A percentile compares a stretch with the other conserved stretches of the same genome.
These are phyloP conservation scores for Calephelis nemesis DNA, from an alignment of 1,140 invertebrate genomes.

Conservation along the genomic window DNA sequence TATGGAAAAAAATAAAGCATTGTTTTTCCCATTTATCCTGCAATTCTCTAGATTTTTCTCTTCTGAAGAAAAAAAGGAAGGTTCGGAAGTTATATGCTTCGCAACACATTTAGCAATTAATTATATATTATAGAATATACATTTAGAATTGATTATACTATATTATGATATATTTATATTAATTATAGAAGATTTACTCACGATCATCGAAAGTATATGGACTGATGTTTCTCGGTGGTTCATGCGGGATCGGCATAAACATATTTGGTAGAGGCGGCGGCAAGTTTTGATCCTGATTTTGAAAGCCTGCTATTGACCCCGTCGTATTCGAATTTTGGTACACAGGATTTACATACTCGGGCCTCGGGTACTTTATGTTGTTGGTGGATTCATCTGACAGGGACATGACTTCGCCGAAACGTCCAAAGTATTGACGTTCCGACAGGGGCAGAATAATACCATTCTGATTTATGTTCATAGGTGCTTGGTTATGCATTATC, in stretches of 20 bases:
- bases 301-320: constrained; percentile 25
- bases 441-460: constrained; percentile 32
- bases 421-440: constrained; percentile 37
- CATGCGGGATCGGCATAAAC: constrained; percentile 40
- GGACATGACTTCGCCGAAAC: constrained; percentile 32
- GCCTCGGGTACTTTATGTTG: constrained; percentile 32
- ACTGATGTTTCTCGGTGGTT: constrained; percentile 38
- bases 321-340: constrained; percentile 31
- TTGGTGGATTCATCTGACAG: constrained; percentile 34
- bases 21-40: too few species aligned
- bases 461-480: constrained; percentile 32
- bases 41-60: too few species aligned
- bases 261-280: constrained; percentile 36
- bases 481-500: constrained; percentile 30
- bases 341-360: constrained; percentile 32
- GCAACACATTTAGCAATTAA: too few species aligned
- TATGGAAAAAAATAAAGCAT: too few species aligned
- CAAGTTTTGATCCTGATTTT: constrained; percentile 30
- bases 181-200: constrained; percentile 28
- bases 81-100: too few species aligned
- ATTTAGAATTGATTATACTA: too few species aligned
- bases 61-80: too few species aligned
- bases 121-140: too few species aligned
- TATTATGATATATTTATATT: too few species aligned
- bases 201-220: constrained; percentile 44